These are phyloP conservation scores for Nibea albiflora DNA, from an alignment of 2,113 vertebrate species.

Conservation along the genomic window DNA sequence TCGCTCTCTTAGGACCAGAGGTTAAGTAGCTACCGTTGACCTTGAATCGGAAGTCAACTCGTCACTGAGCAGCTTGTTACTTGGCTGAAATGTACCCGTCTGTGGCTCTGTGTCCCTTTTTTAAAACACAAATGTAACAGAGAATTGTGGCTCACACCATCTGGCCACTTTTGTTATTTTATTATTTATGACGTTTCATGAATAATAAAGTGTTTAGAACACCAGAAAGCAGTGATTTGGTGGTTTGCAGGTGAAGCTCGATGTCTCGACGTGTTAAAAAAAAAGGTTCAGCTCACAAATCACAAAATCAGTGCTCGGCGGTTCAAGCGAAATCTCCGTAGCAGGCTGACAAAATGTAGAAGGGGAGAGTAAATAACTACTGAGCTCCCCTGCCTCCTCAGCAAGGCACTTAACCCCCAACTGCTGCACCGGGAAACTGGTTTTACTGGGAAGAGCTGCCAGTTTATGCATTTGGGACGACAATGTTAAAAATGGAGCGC, in stretches of 20 bases:
- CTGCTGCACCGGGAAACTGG: constrained; percentile 9
- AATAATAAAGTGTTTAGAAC: neutral
- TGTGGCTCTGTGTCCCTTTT: constrained; percentile 15
- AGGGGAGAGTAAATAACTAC: neutral
- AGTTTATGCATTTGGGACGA: neutral
- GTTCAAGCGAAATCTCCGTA: neutral
- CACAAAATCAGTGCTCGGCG: neutral
- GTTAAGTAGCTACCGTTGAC: constrained; percentile 58
- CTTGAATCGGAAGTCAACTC: constrained; percentile 24
- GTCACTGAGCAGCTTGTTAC: constrained; percentile 37
- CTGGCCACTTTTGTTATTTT: constrained; percentile 1
- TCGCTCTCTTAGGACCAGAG: constrained; percentile 31
- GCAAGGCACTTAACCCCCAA: constrained; percentile 47
- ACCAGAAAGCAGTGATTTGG: neutral
- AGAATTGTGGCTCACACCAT: constrained; percentile 26
- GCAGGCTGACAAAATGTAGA: neutral
- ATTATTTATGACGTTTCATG: neutral
- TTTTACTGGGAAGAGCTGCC: constrained; percentile 11
- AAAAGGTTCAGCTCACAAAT: neutral
- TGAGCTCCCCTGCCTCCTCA: constrained; percentile 15
- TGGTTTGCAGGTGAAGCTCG: neutral
- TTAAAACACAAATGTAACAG: constrained; percentile 1
- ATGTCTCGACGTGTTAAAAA: neutral
- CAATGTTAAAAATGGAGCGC: neutral
- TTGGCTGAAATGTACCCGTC: constrained; percentile 24